phyloP scores from a whole-genome alignment of 2,797 vertebrate genomes.

The Emydoidea blandingii region DNA sequence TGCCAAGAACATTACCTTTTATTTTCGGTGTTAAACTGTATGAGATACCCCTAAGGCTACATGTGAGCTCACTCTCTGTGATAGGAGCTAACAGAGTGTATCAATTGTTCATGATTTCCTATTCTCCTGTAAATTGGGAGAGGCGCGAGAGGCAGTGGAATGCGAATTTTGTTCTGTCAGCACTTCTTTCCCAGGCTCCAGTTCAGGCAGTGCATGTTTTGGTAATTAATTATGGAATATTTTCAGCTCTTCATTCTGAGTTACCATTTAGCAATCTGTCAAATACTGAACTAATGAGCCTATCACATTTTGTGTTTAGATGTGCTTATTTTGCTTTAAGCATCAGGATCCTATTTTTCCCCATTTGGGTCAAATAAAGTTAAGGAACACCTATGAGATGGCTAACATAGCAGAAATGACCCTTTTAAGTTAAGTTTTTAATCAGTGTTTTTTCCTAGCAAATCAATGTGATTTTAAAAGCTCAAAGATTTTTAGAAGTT shows the following conservation, averaged over 20 bases:
- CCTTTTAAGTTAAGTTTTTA: neutral
- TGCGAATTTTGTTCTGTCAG: constrained; percentile 86
- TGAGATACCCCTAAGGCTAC: constrained; percentile 88
- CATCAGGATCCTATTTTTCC: neutral
- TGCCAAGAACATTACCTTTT: constrained; percentile 88
- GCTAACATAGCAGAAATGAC: neutral
- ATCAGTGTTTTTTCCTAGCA: neutral
- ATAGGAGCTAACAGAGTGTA: constrained; percentile 92
- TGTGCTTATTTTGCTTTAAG: constrained; percentile 64
- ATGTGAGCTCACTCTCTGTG: constrained; percentile 86
- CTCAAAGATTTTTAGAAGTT: neutral
- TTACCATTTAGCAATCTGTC: constrained; percentile 84
- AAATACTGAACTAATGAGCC: constrained; percentile 79
- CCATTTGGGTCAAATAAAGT: neutral
- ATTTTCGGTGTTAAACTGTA: constrained; percentile 89
- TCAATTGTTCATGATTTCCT: constrained; percentile 91
- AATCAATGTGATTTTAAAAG: neutral
- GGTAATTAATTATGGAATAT: constrained; percentile 91
- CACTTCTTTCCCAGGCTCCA: constrained; percentile 84
- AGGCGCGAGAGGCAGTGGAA: constrained; percentile 80
- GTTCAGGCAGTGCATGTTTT: constrained; percentile 81
- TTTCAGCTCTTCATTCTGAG: constrained; percentile 79
- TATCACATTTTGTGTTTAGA: constrained; percentile 46
- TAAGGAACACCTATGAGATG: neutral
- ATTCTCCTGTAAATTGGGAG: constrained; percentile 90